Conservation (phyloP, 2,113 vertebrate species). For the Ageneiosus marmoratus region DNA sequence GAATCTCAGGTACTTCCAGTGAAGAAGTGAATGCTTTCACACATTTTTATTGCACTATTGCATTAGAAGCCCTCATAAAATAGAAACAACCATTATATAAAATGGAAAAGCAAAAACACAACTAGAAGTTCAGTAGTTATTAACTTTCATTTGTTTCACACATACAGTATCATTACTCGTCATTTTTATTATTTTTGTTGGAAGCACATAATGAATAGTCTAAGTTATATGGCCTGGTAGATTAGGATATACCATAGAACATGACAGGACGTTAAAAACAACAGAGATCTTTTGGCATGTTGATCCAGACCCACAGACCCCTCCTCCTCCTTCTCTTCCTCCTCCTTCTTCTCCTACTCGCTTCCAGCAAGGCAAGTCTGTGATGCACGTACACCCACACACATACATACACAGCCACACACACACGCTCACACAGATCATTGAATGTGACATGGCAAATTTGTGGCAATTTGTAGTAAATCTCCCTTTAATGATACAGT, state of each 20-base stretch:
- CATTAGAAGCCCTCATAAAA: background rate
- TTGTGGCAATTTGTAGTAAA: slow-evolving; percentile 96
- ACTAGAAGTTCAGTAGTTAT: background rate
- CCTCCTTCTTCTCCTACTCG: background rate
- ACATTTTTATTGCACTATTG: background rate
- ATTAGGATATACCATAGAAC: no score
- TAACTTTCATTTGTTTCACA: background rate
- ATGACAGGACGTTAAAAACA: background rate
- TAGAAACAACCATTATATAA: background rate
- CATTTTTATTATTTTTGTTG: background rate
- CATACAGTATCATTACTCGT: background rate
- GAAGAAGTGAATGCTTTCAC: background rate
- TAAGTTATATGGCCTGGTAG: background rate
- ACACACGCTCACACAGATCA: slow-evolving; percentile 73
- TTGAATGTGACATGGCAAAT: slow-evolving; percentile 96
- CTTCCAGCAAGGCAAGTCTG: background rate
- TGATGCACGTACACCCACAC: slow-evolving; percentile 29
- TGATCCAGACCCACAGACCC: background rate
- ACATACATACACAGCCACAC: slow-evolving; percentile 23
- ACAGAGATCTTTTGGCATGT: slow-evolving; percentile 2
- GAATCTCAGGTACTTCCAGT: background rate
- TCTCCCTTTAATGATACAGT: slow-evolving; percentile 93
- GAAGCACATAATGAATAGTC: background rate
- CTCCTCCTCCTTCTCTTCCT: background rate
- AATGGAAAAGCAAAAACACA: background rate